Evolutionary conservation across 2,113 vertebrate species (phyloP), one percentile per base, ranked within the genome.

Genomic region (Alligator mississippiensis): DNA sequence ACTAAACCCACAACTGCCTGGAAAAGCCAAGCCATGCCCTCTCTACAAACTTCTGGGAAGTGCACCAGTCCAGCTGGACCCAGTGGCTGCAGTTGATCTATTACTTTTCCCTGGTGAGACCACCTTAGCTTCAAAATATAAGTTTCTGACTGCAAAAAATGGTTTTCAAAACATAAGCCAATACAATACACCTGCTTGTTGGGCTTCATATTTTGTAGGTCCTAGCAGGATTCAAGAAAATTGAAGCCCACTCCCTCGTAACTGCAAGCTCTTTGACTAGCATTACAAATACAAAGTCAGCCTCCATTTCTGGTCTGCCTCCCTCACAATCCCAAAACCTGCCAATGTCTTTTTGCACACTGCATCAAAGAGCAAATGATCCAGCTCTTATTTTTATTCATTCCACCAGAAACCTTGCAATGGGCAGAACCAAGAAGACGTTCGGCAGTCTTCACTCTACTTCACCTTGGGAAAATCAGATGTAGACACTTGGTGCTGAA

Each of bases 311-410:
- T 19, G 60, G 15, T 61, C n/a, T n/a, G 64, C 79, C 59, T 84
- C 60, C 68, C 66, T 0, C n/a, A 6, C 18, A 92, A 85, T 18
- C 85, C 0, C 0, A 9, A 54, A 0, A 3, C 66, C 72, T 0
- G 0, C 14, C 58, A 84, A 75, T 85, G 80, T 54, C 1, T 77
- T 70, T 27, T 92, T 61, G 34, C 77, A 66, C 10, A 38, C 34
- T 47, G 25, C 14, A 5, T 11, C 10, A 72, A 94, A 79, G 1
- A 3, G 22, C 9, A 79, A 15, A 17, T 11, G 60, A 24, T 18
- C n/a, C 34, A 10, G 10, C 18, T 68, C 16, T 38, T 47, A 15
- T 2, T 70, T 88, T 68, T 55, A 47, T 72, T 74, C 21, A 6
- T 5, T 10, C 17, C 60, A 17, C 47, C 47, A 47, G 47, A 47